These are phyloP conservation scores for Microctonus hyperodae DNA, from an alignment of 2,888 invertebrate species.

Conservation along the genomic window DNA sequence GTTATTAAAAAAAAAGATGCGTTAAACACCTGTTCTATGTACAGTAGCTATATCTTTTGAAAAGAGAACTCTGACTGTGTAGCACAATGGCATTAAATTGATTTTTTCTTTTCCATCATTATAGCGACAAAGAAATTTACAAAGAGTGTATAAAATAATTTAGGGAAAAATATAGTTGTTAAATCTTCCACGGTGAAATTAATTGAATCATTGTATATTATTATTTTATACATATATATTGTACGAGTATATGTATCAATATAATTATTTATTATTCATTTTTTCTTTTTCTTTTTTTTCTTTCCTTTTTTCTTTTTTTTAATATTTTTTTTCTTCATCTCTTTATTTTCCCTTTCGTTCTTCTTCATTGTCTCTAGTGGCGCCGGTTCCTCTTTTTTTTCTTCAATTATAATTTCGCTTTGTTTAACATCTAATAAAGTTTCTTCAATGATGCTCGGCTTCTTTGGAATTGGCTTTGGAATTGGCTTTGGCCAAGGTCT, in stretches of 20 bases:
- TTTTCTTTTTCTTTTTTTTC: conserved; percentile 29
- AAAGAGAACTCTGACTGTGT: background rate
- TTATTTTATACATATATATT: too few relatives aligned
- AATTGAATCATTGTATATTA: background rate
- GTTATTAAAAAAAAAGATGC: background rate
- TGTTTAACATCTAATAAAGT: conserved; percentile 16
- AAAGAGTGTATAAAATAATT: background rate
- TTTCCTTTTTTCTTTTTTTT: conserved; percentile 28
- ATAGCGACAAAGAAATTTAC: background rate
- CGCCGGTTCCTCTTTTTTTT: conserved; percentile 9
- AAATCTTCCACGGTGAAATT: background rate
- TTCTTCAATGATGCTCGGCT: conserved; percentile 6
- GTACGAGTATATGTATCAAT: background rate
- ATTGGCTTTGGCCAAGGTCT: conserved; percentile 49
- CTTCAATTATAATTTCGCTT: conserved; percentile 13
- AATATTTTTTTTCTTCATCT: conserved; percentile 17
- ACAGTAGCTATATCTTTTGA: background rate
- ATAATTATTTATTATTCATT: conserved; percentile 21
- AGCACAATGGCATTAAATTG: background rate
- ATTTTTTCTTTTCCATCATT: background rate
- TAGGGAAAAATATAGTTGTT: background rate
- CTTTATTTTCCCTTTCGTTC: conserved; percentile 29
- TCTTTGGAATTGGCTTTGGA: conserved; percentile 24
- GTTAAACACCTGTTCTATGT: background rate
- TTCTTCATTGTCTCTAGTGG: background rate